phyloP scores from a whole-genome alignment of 2,113 vertebrate species.

The Lagopus leucura region DNA sequence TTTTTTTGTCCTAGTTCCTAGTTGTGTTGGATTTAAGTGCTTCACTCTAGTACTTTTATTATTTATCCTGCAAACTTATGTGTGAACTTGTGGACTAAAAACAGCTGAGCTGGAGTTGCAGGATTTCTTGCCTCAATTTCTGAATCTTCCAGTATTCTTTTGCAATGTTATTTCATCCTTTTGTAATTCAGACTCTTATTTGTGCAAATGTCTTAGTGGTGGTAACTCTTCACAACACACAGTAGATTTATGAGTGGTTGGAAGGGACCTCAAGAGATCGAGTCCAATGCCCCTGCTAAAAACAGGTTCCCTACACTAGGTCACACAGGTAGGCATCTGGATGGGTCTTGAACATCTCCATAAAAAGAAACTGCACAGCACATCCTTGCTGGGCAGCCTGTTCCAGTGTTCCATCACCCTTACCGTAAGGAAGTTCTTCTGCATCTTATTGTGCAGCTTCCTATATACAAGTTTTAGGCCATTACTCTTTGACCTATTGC shows the following conservation, averaged over 20 bases:
- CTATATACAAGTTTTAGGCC: no score
- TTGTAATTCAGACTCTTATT: background rate
- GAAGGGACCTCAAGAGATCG: no score
- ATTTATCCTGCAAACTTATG: background rate
- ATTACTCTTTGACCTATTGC: no score
- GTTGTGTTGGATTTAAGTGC: background rate
- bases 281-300: no score
- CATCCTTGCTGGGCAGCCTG: no score
- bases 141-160: background rate
- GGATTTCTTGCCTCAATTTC: background rate
- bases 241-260: background rate
- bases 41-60: background rate
- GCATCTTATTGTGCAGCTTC: no score
- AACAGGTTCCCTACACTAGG: no score
- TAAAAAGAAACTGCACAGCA: no score
- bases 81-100: background rate
- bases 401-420: no score
- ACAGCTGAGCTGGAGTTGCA: background rate
- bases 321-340: no score
- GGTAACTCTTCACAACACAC: background rate
- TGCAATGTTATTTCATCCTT: background rate
- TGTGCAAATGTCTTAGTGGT: background rate
- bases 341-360: no score
- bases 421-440: no score
- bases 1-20: background rate